Evolutionary conservation across 2,888 invertebrate genomes (phyloP).

Genomic region (Sphinx pinastri): DNA sequence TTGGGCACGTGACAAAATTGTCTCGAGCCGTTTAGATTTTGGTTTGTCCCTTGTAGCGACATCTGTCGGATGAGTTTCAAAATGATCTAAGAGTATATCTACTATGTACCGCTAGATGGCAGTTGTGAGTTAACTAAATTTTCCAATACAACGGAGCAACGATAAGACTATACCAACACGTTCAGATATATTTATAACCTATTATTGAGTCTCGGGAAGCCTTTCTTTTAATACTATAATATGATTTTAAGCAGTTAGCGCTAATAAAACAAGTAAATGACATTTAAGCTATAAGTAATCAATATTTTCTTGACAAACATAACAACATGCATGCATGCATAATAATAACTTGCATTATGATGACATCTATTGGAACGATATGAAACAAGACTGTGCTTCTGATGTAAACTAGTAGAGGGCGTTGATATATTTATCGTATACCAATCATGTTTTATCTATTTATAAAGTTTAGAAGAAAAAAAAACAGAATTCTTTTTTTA

Average conservation of each 20-base stretch:
- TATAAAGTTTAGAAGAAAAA: too few relatives aligned
- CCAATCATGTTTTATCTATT: too few relatives aligned
- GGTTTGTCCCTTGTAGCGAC: conserved; percentile 38
- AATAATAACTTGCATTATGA: background rate
- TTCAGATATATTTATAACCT: too few relatives aligned
- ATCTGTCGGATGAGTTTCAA: conserved; percentile 36
- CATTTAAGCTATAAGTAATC: background rate
- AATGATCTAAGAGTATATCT: background rate
- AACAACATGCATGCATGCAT: background rate
- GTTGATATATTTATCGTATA: background rate
- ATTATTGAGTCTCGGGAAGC: too few relatives aligned
- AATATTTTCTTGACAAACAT: too few relatives aligned
- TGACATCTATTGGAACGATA: conserved; percentile 9
- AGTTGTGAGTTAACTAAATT: background rate
- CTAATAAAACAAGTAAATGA: background rate
- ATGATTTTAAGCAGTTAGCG: background rate
- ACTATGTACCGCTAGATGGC: conserved; percentile 10
- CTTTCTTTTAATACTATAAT: too few relatives aligned
- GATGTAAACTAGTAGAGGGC: background rate
- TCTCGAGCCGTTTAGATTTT: background rate
- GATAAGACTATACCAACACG: too few relatives aligned
- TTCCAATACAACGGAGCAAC: too few relatives aligned
- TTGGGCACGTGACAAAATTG: background rate
- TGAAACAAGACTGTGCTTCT: background rate
- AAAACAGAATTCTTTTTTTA: too few relatives aligned